phyloP scores from a whole-genome alignment of 2,113 vertebrate genomes.

The Maccullochella peelii region DNA sequence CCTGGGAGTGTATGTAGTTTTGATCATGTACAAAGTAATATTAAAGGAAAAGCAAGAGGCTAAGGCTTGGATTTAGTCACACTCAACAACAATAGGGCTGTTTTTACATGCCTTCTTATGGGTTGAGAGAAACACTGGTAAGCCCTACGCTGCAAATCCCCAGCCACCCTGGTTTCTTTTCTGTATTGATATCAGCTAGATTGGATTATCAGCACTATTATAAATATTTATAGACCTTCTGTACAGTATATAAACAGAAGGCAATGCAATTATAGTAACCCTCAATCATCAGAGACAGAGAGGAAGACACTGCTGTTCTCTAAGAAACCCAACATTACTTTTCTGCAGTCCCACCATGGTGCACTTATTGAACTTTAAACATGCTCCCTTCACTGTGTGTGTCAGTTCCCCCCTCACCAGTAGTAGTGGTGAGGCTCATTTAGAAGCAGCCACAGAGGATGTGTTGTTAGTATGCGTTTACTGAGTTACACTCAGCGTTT shows the following conservation, averaged over 20 bases:
- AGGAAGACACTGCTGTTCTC: slow-evolving; percentile 20
- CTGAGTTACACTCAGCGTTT: slow-evolving; percentile 57
- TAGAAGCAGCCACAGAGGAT: slow-evolving; percentile 65
- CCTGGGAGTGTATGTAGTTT: slow-evolving; percentile 60
- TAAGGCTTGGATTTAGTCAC: slow-evolving; percentile 60
- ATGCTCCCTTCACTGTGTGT: slow-evolving; percentile 1
- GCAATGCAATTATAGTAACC: slow-evolving; percentile 32
- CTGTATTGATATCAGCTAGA: slow-evolving; percentile 46
- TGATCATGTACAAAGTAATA: slow-evolving; percentile 68
- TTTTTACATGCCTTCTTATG: slow-evolving; percentile 34
- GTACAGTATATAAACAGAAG: slow-evolving; percentile 39
- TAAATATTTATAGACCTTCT: slow-evolving; percentile 61
- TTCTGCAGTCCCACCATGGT: slow-evolving; percentile 14
- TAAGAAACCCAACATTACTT: slow-evolving; percentile 22
- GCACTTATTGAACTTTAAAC: slow-evolving; percentile 61
- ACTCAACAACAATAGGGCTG: slow-evolving; percentile 56
- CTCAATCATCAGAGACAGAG: slow-evolving; percentile 13
- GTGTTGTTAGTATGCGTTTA: slow-evolving; percentile 73
- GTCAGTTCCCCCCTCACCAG: slow-evolving; percentile 5
- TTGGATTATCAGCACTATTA: slow-evolving; percentile 59
- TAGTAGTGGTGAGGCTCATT: slow-evolving; percentile 50
- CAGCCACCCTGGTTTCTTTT: slow-evolving; percentile 19
- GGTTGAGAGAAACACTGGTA: slow-evolving; percentile 39
- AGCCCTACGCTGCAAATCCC: slow-evolving; percentile 32
- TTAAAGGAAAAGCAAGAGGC: slow-evolving; percentile 66